Conservation (phyloP, 2,113 vertebrate species). For the Bettongia penicillata region DNA sequence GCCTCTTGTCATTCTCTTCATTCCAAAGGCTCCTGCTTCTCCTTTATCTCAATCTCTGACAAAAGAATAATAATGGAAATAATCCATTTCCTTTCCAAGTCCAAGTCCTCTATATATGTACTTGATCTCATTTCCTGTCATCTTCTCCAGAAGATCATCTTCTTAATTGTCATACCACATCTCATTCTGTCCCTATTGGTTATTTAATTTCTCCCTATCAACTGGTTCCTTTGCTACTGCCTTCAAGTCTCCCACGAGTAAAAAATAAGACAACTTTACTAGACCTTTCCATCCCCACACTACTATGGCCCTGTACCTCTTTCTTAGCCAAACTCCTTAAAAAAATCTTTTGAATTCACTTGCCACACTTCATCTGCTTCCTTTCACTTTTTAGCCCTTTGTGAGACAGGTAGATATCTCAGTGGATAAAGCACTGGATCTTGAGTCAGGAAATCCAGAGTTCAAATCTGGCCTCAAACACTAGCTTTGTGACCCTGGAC, state of each 20-base stretch:
- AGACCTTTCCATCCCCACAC: neutral
- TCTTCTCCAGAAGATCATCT: neutral
- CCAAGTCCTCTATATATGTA: neutral
- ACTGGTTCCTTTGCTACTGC: neutral
- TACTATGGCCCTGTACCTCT: neutral
- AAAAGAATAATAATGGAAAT: too few species aligned
- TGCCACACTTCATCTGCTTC: too few species aligned
- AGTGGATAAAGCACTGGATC: neutral
- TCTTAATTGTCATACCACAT: neutral
- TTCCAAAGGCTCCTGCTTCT: neutral
- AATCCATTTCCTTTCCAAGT: neutral
- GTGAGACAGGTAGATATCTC: neutral
- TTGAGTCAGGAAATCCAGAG: neutral
- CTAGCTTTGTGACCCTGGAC: neutral
- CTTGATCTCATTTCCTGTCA: neutral
- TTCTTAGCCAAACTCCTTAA: neutral
- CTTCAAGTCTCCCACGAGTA: neutral
- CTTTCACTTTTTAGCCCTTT: too few species aligned
- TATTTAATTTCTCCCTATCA: neutral
- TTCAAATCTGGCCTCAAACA: neutral
- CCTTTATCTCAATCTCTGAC: neutral
- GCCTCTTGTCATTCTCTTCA: neutral
- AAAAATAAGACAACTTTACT: neutral
- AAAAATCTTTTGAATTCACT: neutral
- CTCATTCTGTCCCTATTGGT: neutral